Evolutionary conservation across 2,113 vertebrate species (phyloP).

Genomic region (Ammospiza caudacuta): DNA sequence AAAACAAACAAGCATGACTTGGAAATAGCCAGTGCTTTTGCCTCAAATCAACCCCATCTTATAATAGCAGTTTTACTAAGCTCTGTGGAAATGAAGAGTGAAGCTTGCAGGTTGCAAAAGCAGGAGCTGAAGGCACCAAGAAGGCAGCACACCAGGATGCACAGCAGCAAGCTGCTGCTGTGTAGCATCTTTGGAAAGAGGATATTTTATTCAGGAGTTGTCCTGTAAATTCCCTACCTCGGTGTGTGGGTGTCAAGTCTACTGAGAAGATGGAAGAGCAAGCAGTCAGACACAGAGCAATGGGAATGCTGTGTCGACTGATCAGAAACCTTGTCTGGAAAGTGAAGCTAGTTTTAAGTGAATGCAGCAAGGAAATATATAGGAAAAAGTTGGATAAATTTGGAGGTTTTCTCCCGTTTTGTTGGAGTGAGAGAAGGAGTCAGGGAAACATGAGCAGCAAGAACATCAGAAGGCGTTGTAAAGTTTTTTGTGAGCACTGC

Average conservation of each 20-base stretch:
- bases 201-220: background rate
- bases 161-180: background rate
- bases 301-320: background rate
- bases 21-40: background rate
- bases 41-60: background rate
- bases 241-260: background rate
- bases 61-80: background rate
- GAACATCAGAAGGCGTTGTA: background rate
- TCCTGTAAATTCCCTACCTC: background rate
- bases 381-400: background rate
- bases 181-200: background rate
- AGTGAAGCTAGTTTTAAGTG: background rate
- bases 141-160: rapidly evolving
- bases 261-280: background rate
- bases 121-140: background rate
- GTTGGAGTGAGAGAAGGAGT: background rate
- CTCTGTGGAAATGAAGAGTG: background rate
- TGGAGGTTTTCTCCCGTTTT: background rate
- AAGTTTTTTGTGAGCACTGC: background rate
- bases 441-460: background rate
- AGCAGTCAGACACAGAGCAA: background rate
- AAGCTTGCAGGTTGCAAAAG: background rate
- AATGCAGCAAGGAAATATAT: background rate
- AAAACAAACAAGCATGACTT: background rate
- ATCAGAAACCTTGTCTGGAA: background rate